Evolutionary conservation across 35 echinoderm and acorn worm species (phyloP), one percentile per base, ranked within the genome.

Genomic region (Hemicentrotus pulcherrimus): DNA sequence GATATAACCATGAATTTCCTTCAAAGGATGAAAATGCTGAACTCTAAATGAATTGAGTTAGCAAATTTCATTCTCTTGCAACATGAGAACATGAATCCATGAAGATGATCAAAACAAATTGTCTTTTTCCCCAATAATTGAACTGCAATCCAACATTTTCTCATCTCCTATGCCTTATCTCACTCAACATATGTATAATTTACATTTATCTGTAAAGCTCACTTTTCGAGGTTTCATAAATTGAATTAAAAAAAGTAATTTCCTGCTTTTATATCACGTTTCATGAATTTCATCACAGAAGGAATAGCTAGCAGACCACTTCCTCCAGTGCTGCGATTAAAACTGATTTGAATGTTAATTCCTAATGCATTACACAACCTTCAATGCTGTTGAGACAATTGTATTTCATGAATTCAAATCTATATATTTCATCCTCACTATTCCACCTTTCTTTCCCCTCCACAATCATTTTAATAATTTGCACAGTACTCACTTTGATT

Each of bases 271-370:
- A 78, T 78, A 15, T 78, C 65, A 78, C 65, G 65, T 78, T 78
- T 28, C 65, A 78, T 22, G 6, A 28, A 8, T 78, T 78, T 78
- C 65, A 78, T 70, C 65, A 78, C 65, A 78, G 19, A 78, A 78
- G 50, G 22, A 78, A 78, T 78, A 78, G 65, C 65, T 78, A 78
- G 65, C 65, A 78, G 65, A 78, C 19, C 65, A 8, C 65, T 78
- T 28, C 65, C 65, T 78, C 22, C 65, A 28, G 6, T 22, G 65
- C 28, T 22, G 65, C 65, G 65, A 78, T 78, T 78, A 78, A 78
- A 78, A 78, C 65, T 78, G 65, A 78, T 78, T 78, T 78, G 65
- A 78, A 78, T 78, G 65, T 78, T 78, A 78, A 78, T 78, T 78
- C 65, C 65, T 78, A 78, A 78, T 78, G 65, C 65, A 78, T 78